Base-by-base conservation (phyloP, 2,888 invertebrate genomes). In the Pristionchus fissidentatus region DNA sequence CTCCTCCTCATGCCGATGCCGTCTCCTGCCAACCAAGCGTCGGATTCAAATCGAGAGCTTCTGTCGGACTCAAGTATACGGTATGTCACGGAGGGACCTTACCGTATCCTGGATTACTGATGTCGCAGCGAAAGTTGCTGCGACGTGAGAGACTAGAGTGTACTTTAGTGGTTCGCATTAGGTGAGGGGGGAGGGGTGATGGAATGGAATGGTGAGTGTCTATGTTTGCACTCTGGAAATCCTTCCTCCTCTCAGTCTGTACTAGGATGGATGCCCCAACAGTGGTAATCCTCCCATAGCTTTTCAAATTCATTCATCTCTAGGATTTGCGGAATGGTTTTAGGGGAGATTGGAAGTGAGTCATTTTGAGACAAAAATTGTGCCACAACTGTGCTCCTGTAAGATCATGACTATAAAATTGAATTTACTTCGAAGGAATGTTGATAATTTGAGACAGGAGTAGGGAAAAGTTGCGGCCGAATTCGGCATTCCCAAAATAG, bases 11-110 rank as follows among this genome's bases (percentile, higher is more conserved):
- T 62, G 62, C 81, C 1, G 81, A 81, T 46, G 81, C 62, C 26
- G 62, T 81, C n/a, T 46, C 26, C 41, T 55, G 38, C n/a, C 8
- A 43, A 26, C 55, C 78, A 1, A 55, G 55, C 2, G 55, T 78
- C 38, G 78, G 78, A 52, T 78, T 78, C 55, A 32, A 13, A 13
- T 32, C 57, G 0, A 52, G 15, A n/a, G 43, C n/a, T 15, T 55
- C 78, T 8, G 43, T 78, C 78, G 78, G 55, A 35, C 32, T 57
- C 41, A 78, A 78, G 78, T 78, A 55, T 55, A 78, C 78, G 78
- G 78, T 78, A 78, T n/a, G 78, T 55, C 10, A 15, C 19, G 22
- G 8, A 38, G 1, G 41, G 22, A 70, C n/a, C n/a, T 38, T 70
- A 41, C 41, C 38, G 38, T 38, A 70, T n/a, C 1, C 13, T 66